Conservation (phyloP, 1,140 invertebrate species). For the Leptopilina clavipes region DNA sequence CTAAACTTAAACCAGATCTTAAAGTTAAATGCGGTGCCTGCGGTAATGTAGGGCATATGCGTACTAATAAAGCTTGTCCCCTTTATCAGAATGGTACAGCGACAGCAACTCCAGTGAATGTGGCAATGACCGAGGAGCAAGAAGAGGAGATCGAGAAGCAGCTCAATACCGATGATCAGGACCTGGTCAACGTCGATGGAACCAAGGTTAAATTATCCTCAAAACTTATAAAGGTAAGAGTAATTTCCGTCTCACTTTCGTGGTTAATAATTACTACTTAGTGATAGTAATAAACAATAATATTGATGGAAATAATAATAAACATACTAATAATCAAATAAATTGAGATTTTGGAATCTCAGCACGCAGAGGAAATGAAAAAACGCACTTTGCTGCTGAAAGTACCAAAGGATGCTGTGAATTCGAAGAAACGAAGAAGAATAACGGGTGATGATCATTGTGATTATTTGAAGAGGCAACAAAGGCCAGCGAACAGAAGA, state of each 20-base stretch:
- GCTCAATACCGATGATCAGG: constrained; percentile 85
- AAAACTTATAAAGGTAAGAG: constrained; percentile 86
- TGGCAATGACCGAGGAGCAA: constrained; percentile 86
- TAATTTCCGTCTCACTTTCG: background rate
- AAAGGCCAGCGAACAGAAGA: constrained; percentile 92
- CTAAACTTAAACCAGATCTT: constrained; percentile 91
- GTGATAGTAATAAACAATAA: constrained; percentile 17
- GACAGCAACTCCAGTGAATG: constrained; percentile 79
- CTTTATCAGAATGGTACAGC: constrained; percentile 85
- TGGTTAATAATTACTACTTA: too few species aligned
- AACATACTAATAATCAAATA: background rate
- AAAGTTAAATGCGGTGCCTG: constrained; percentile 98
- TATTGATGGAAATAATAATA: background rate
- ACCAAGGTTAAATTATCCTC: constrained; percentile 90
- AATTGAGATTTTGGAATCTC: constrained; percentile 43
- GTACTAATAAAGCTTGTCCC: constrained; percentile 98
- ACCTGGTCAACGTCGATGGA: constrained; percentile 93
- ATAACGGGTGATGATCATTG: constrained; percentile 86
- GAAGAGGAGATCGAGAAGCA: constrained; percentile 89
- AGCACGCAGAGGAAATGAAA: constrained; percentile 89
- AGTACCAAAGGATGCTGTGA: constrained; percentile 86
- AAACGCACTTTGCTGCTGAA: constrained; percentile 87
- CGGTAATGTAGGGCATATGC: constrained; percentile 89
- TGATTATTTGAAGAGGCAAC: constrained; percentile 94
- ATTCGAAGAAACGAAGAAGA: constrained; percentile 79